Percentiles rank a stretch among this genome's conserved stretches.
These are phyloP conservation scores for Pocillopora grandis DNA, from an alignment of 92 coral and sea anemone species.

Conservation along the genomic window DNA sequence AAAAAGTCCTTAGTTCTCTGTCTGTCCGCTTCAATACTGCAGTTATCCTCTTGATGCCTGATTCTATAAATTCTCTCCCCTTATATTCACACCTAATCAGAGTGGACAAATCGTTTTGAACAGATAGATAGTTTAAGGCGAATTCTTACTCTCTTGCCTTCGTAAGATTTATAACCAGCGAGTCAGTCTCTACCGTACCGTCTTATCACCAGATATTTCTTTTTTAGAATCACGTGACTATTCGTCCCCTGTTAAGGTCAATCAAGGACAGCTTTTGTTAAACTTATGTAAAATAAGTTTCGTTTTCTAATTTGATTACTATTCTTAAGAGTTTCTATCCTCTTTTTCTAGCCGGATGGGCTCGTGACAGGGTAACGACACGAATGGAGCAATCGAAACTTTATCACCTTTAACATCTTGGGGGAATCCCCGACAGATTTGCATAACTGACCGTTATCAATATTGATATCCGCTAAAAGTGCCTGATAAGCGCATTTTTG, in stretches of 20 bases:
- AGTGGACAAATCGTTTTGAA: neutral
- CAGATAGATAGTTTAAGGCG: neutral
- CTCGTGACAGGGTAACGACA: neutral
- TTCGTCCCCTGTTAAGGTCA: neutral
- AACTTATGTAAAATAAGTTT: neutral
- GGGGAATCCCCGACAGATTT: constrained; percentile 1
- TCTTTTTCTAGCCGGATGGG: neutral
- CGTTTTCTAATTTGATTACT: neutral
- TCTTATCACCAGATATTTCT: neutral
- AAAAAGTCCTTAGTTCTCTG: no score
- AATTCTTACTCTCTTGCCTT: neutral
- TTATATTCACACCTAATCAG: neutral
- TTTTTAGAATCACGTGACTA: neutral
- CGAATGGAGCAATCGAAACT: neutral
- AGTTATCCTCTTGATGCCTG: no score
- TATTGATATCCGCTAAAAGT: neutral
- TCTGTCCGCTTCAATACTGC: no score
- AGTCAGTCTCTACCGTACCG: neutral
- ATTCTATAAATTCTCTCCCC: neutral
- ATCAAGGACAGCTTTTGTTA: neutral
- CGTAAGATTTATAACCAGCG: neutral
- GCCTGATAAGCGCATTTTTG: neutral
- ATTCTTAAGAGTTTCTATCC: neutral
- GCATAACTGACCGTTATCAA: neutral
- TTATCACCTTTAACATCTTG: neutral